Conservation (phyloP, 2,888 invertebrate species). For the Metellina segmentata region DNA sequence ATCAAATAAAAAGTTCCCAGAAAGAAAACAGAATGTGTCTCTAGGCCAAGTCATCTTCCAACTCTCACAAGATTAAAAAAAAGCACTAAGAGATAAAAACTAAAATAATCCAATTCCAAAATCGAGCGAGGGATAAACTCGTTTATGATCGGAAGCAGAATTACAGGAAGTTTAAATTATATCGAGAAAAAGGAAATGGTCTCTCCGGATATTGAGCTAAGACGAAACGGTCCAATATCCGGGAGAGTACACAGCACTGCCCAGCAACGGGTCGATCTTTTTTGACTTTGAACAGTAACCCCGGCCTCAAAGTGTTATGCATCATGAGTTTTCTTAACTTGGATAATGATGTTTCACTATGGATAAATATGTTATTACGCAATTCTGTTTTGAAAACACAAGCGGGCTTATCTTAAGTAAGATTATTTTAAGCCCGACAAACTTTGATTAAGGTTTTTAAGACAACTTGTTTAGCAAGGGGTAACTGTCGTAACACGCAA, state of each 20-base stretch:
- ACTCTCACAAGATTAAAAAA: not conserved
- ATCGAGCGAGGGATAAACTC: not conserved
- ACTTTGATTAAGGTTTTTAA: too few species aligned
- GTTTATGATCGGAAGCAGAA: constrained; percentile 41
- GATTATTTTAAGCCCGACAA: not conserved
- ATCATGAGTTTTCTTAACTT: too few species aligned
- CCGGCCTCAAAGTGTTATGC: too few species aligned
- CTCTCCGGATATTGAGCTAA: constrained; percentile 41
- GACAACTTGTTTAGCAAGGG: too few species aligned
- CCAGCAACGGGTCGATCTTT: too few species aligned
- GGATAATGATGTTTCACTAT: not conserved
- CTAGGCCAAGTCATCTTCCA: too few species aligned
- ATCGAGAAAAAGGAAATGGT: constrained; percentile 20
- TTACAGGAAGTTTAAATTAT: constrained; percentile 57
- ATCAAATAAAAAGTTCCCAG: too few species aligned
- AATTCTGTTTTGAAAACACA: not conserved
- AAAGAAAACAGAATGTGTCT: too few species aligned
- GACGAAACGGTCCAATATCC: constrained; percentile 39
- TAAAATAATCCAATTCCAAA: not conserved
- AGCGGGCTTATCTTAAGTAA: not conserved
- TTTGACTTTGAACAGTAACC: too few species aligned
- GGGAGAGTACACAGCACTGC: not conserved
- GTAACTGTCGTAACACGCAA: too few species aligned
- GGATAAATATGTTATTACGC: not conserved
- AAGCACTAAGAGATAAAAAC: not conserved